Percentiles rank a stretch among this genome's conserved stretches.
phyloP scores from a whole-genome alignment of 2,888 invertebrate genomes.

The Gonocerus acuteangulatus region DNA sequence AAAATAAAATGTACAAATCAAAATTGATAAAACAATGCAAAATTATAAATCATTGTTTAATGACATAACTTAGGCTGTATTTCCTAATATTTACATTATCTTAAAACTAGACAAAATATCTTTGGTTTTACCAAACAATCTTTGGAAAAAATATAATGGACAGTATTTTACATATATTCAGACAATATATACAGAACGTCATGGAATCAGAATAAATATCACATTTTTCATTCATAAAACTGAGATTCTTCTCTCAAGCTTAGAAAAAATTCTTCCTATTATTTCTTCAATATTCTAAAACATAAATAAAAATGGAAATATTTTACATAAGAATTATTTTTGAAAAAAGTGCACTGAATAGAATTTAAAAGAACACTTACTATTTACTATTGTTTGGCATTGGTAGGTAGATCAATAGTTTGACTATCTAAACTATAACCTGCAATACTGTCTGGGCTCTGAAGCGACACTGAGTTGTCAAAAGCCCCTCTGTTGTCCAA shows the following conservation, averaged over 20 bases:
- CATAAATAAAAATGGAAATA: neutral
- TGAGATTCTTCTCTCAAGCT: conserved; percentile 4
- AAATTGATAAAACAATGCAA: too few species aligned
- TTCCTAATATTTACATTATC: neutral
- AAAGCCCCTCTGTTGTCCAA: conserved; percentile 46
- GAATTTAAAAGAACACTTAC: neutral
- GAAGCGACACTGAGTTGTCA: conserved; percentile 56
- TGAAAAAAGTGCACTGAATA: neutral
- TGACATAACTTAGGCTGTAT: too few species aligned
- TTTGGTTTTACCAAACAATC: conserved; percentile 20
- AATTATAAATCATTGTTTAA: too few species aligned
- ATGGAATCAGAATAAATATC: conserved; percentile 18
- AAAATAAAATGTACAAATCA: too few species aligned
- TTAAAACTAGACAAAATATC: conserved; percentile 16
- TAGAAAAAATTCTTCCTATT: neutral
- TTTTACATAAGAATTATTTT: neutral
- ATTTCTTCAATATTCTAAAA: conserved; percentile 4
- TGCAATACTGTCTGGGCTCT: conserved; percentile 64
- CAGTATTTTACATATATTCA: conserved; percentile 10
- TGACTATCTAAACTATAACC: conserved; percentile 48
- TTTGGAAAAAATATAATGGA: conserved; percentile 23
- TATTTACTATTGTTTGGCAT: conserved; percentile 32
- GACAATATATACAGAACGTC: conserved; percentile 12
- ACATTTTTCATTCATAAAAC: conserved; percentile 3
- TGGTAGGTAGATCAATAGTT: conserved; percentile 38